Evolutionary conservation across 1,140 invertebrate species (phyloP).

Genomic region (Neomicropteryx cornuta): DNA sequence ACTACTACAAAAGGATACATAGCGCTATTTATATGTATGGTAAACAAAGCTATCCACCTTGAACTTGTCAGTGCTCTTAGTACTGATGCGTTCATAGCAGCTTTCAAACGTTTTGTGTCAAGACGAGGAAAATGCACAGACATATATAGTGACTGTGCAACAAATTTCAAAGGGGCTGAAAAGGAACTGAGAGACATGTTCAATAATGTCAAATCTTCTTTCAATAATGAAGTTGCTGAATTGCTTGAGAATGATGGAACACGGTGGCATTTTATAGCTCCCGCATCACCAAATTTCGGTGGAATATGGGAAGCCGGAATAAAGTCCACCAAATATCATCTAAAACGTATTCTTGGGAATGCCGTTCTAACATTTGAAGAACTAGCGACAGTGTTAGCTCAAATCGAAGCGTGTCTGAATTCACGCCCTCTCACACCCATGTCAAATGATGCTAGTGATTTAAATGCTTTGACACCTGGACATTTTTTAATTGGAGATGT

Average conservation of each 20-base stretch:
- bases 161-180: slow-evolving; percentile 4
- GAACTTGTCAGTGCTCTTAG: slow-evolving; percentile 13
- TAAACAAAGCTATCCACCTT: slow-evolving; percentile 15
- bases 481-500: slow-evolving; percentile 11
- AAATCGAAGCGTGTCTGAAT: slow-evolving; percentile 14
- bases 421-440: slow-evolving; percentile 11
- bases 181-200: slow-evolving; percentile 5
- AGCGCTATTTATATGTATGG: slow-evolving; percentile 20
- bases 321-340: slow-evolving; percentile 11
- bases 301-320: slow-evolving; percentile 9
- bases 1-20: slow-evolving; percentile 19
- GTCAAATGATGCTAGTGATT: slow-evolving; percentile 5
- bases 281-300: slow-evolving; percentile 12
- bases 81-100: slow-evolving; percentile 11
- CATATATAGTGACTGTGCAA: slow-evolving; percentile 12
- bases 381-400: slow-evolving; percentile 9
- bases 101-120: slow-evolving; percentile 12
- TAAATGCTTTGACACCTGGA: slow-evolving; percentile 5
- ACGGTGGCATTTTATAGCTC: slow-evolving; percentile 11
- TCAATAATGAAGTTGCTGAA: slow-evolving; percentile 1
- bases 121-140: slow-evolving; percentile 8
- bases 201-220: slow-evolving; percentile 7
- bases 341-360: slow-evolving; percentile 10
- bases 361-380: slow-evolving; percentile 12
- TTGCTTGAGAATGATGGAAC: slow-evolving; percentile 4